Percentiles rank a stretch among this genome's conserved stretches.
These are phyloP conservation scores for Paelopatides confundens DNA, from an alignment of 53 echinoderm and acorn worm genomes.

Conservation along the genomic window DNA sequence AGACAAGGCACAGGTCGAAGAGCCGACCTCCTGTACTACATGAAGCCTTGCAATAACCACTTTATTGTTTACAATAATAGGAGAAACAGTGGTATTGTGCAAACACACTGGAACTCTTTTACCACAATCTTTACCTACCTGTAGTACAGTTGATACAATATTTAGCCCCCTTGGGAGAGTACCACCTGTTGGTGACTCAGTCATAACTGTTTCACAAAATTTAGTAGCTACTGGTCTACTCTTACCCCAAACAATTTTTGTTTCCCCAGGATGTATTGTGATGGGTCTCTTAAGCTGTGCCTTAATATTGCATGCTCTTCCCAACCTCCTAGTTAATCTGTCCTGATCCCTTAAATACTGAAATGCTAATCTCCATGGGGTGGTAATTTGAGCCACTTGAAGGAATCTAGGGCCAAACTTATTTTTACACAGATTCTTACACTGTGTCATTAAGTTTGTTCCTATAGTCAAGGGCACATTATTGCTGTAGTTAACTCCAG, in stretches of 20 bases:
- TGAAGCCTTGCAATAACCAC: background rate
- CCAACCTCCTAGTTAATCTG: background rate
- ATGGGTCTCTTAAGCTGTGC: background rate
- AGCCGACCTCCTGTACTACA: background rate
- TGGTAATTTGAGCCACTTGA: background rate
- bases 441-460: background rate
- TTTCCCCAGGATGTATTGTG: background rate
- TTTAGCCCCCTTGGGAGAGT: background rate
- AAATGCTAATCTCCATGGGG: background rate
- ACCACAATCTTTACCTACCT: background rate
- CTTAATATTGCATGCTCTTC: background rate
- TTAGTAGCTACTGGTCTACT: too few species aligned
- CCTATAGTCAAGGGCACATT: conserved; percentile 30
- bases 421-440: too few species aligned
- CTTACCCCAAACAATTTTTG: background rate
- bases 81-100: background rate
- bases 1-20: background rate
- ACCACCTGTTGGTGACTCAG: background rate
- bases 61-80: background rate
- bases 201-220: too few species aligned
- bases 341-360: too few species aligned
- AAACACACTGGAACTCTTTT: background rate
- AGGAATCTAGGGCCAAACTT: background rate
- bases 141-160: background rate
- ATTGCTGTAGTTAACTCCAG: conserved; percentile 1